Evolutionary conservation across 2,113 vertebrate genomes (phyloP).

Genomic region (Pterophyllum scalare): DNA sequence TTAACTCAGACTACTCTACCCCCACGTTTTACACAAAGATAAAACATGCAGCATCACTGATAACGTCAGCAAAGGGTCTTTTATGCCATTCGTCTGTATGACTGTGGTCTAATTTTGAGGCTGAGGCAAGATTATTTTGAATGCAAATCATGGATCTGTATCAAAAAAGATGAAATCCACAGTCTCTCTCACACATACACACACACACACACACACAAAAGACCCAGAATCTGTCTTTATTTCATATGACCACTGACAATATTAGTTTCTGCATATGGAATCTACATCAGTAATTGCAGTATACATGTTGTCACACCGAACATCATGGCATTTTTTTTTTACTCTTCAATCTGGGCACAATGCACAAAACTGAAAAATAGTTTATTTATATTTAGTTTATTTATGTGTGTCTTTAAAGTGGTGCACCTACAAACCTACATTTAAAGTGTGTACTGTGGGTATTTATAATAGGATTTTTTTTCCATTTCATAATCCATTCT

Average conservation of each 20-base stretch:
- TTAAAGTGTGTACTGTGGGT: not conserved
- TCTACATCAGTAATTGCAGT: not conserved
- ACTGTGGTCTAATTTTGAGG: not conserved
- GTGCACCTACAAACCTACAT: not conserved
- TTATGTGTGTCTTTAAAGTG: not conserved
- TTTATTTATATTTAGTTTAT: not conserved
- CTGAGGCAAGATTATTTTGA: not conserved
- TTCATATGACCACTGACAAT: not conserved
- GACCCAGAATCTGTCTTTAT: not conserved
- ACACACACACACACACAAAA: too few species aligned
- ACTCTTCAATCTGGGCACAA: not conserved
- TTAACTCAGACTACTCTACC: slow-evolving; percentile 79
- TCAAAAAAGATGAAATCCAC: not conserved
- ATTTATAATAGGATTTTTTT: too few species aligned
- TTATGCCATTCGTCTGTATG: too few species aligned
- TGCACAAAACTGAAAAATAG: not conserved
- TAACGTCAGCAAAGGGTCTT: rapidly evolving
- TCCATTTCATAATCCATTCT: not conserved
- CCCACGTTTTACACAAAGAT: slow-evolving; percentile 44
- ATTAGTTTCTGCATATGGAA: not conserved
- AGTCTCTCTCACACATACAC: too few species aligned
- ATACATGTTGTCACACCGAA: not conserved
- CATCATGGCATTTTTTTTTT: not conserved
- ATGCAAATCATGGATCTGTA: not conserved
- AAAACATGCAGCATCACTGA: not conserved